Evolutionary conservation across 2,113 vertebrate genomes (phyloP).

Genomic region (Rhinolophus sinicus): DNA sequence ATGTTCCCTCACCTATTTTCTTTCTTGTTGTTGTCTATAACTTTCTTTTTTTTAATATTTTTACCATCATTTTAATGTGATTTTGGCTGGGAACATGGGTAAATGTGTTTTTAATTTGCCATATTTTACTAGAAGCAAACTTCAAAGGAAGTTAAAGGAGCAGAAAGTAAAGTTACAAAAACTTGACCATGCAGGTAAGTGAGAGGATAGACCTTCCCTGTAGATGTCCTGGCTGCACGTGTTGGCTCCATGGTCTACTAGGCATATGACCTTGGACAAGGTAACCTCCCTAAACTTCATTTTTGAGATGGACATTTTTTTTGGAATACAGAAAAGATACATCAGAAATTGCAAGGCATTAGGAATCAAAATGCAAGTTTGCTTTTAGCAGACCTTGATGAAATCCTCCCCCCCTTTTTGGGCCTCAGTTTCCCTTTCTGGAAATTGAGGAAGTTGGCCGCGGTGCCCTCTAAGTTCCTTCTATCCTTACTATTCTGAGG

Average conservation of each 20-base stretch:
- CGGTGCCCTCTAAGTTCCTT: not conserved
- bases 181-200: not conserved
- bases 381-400: not conserved
- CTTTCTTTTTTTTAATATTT: not conserved
- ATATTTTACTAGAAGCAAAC: constrained; percentile 35
- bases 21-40: not conserved
- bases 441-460: not conserved
- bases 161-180: constrained; percentile 24
- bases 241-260: not conserved
- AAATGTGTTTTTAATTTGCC: constrained; percentile 42
- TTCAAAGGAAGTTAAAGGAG: constrained; percentile 44
- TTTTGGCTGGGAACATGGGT: constrained; percentile 27
- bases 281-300: not conserved
- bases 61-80: constrained; percentile 43
- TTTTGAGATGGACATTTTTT: not conserved
- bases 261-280: not conserved
- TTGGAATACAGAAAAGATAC: not conserved
- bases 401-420: not conserved
- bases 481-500: not conserved
- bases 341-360: not conserved
- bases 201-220: not conserved
- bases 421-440: not conserved
- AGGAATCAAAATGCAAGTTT: not conserved
- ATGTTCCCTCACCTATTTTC: not conserved
- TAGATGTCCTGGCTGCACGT: not conserved